phyloP scores from a whole-genome alignment of 2,113 vertebrate species.

The Puffinus mauretanicus region DNA sequence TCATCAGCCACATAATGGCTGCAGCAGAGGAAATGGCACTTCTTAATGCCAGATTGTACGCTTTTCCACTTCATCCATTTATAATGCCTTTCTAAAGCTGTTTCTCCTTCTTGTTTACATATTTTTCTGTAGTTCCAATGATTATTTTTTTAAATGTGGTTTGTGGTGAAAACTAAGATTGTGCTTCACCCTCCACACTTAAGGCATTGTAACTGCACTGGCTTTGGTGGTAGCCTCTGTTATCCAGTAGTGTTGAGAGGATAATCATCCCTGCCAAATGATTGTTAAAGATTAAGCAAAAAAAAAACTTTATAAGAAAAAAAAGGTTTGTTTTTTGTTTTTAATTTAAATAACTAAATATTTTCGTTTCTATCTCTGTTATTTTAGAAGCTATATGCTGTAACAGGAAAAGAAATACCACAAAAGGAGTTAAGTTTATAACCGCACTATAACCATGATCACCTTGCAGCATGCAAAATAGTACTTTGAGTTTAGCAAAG shows the following conservation, averaged over 20 bases:
- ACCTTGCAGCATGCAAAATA: background rate
- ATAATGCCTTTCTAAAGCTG: background rate
- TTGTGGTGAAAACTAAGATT: background rate
- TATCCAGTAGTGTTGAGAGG: background rate
- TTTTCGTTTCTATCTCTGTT: background rate
- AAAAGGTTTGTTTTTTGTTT: background rate
- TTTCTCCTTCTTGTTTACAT: background rate
- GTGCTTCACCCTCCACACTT: background rate
- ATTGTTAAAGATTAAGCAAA: background rate
- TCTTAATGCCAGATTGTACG: background rate
- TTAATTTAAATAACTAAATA: background rate
- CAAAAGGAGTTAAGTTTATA: background rate
- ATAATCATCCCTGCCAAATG: background rate
- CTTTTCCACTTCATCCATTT: background rate
- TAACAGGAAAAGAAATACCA: background rate
- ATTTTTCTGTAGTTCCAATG: background rate
- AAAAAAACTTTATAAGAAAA: background rate
- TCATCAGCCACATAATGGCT: background rate
- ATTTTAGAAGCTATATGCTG: background rate
- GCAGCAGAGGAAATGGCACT: background rate
- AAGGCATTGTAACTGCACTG: background rate
- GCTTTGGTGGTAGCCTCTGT: background rate
- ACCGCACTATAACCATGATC: background rate
- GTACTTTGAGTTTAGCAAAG: background rate
- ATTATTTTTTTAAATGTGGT: background rate